phyloP scores from a whole-genome alignment of 2,888 invertebrate genomes.

The Rhingia campestris region DNA sequence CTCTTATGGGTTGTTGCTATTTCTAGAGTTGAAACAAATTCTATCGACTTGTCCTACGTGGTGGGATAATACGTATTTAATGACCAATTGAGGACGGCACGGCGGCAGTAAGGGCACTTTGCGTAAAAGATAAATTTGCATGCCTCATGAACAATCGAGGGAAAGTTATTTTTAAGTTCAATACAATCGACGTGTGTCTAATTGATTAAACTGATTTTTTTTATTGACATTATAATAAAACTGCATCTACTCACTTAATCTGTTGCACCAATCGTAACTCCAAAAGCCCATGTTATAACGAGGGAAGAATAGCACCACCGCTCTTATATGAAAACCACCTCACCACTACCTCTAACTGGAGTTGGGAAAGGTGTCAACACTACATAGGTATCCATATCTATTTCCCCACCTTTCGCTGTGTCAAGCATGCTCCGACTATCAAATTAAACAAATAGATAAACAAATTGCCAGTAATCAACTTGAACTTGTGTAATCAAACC shows the following conservation, averaged over 20 bases:
- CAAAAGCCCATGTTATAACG: constrained; percentile 25
- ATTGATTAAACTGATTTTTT: neutral
- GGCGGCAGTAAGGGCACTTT: neutral
- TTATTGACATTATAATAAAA: neutral
- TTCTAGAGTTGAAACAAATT: neutral
- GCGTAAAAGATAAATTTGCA: neutral
- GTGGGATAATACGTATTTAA: constrained; percentile 6
- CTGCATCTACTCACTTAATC: constrained; percentile 31
- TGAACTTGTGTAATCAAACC: constrained; percentile 9
- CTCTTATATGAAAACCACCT: neutral
- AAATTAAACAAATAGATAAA: constrained; percentile 36
- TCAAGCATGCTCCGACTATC: constrained; percentile 7
- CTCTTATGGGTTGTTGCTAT: neutral
- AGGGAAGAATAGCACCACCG: neutral
- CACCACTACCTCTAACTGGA: constrained; percentile 15
- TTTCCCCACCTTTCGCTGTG: neutral
- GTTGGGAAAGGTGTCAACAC: constrained; percentile 5
- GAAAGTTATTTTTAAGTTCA: too few relatives aligned
- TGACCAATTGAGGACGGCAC: constrained; percentile 2
- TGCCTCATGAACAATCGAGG: constrained; percentile 9
- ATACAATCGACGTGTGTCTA: too few relatives aligned
- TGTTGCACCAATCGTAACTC: constrained; percentile 28
- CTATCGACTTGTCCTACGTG: neutral
- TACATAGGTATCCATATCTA: neutral
- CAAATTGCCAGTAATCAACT: constrained; percentile 20